These are phyloP conservation scores for Garrulus glandarius DNA, from an alignment of 2,797 vertebrate species.

Conservation along the genomic window DNA sequence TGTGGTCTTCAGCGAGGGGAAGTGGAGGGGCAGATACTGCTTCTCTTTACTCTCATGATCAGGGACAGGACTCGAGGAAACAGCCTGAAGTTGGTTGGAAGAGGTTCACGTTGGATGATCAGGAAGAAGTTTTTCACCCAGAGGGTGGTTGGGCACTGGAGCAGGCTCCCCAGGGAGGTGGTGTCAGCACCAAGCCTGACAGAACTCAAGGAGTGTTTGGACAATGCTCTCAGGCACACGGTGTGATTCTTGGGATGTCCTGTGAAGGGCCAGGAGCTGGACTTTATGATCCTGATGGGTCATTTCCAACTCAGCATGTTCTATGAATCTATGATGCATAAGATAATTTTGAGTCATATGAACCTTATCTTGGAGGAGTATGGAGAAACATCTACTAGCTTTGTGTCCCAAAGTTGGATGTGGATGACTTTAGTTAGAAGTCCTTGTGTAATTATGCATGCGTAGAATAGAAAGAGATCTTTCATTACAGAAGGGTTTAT, in stretches of 20 bases:
- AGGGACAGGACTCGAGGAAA: fast-evolving
- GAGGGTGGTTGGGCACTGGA: not conserved
- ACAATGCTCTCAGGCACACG: fast-evolving
- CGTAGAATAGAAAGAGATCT: not conserved
- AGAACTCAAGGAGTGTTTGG: not conserved
- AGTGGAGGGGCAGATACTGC: not conserved
- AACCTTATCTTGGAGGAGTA: not conserved
- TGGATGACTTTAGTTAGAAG: not conserved
- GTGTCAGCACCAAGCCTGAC: not conserved
- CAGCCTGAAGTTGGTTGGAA: not conserved
- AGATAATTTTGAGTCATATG: not conserved
- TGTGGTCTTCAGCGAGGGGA: not conserved
- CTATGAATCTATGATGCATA: not conserved
- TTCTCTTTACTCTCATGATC: not conserved
- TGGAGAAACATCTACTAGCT: not conserved
- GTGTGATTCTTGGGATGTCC: not conserved
- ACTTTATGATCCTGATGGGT: not conserved
- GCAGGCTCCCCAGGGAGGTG: not conserved
- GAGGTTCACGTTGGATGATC: not conserved
- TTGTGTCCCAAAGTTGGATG: not conserved
- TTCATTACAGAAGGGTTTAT: not conserved
- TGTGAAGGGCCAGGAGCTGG: no score
- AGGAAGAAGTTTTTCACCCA: not conserved
- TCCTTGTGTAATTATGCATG: not conserved
- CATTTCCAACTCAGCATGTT: not conserved